These are phyloP conservation scores for Halcyon senegalensis DNA, from an alignment of 2,113 vertebrate species.

Conservation along the genomic window DNA sequence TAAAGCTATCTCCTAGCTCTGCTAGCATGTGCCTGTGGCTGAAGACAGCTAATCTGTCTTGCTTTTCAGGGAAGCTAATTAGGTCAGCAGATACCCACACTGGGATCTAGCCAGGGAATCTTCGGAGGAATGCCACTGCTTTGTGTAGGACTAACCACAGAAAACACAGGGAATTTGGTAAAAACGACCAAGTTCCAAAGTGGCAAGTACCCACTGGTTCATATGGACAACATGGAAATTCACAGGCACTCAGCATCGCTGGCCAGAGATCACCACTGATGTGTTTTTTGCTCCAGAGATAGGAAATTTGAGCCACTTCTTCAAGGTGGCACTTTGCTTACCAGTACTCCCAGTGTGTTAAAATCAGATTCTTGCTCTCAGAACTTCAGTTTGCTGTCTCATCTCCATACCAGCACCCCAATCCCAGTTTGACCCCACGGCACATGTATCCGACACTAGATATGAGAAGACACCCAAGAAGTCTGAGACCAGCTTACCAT, in stretches of 20 bases:
- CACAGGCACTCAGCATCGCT: not conserved
- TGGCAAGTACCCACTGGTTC: not conserved
- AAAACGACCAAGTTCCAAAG: not conserved
- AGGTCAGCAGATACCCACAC: not conserved
- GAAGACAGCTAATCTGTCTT: constrained; percentile 26
- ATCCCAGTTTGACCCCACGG: not conserved
- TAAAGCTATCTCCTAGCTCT: constrained; percentile 16
- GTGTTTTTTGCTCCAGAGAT: not conserved
- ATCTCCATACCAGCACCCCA: not conserved
- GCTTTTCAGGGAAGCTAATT: constrained; percentile 18
- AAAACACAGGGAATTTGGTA: not conserved
- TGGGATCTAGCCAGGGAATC: not conserved
- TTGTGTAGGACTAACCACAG: not conserved
- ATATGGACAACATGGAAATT: not conserved
- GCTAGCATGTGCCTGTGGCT: constrained; percentile 17
- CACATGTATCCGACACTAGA: not conserved
- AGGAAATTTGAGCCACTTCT: not conserved
- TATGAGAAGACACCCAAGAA: not conserved
- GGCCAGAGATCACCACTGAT: not conserved
- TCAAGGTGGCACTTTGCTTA: not conserved
- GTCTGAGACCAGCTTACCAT: not conserved
- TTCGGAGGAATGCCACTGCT: not conserved
- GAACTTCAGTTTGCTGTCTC: not conserved
- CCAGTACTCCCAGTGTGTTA: not conserved
- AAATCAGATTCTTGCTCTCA: not conserved